Evolutionary conservation across 2,113 vertebrate genomes (phyloP).

Genomic region (Jaculus jaculus): DNA sequence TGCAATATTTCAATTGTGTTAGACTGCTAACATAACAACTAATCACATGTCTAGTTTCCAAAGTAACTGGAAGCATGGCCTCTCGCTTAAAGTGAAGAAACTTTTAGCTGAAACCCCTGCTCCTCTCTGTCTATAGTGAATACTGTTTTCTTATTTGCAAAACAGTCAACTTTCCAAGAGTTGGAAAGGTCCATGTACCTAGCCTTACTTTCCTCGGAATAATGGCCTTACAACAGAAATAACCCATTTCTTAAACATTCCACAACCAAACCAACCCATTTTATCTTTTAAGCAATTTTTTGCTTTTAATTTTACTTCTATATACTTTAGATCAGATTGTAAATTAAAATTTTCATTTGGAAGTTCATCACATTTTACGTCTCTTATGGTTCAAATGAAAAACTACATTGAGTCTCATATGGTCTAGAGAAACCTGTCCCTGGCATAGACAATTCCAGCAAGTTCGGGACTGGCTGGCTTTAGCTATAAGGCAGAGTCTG

Average conservation of each 20-base stretch:
- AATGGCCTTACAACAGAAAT: not conserved
- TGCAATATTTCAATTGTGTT: not conserved
- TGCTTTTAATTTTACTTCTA: conserved; percentile 30
- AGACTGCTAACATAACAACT: not conserved
- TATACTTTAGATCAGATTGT: not conserved
- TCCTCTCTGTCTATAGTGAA: conserved; percentile 10
- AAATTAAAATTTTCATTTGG: conserved; percentile 40
- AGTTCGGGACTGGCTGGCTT: not conserved
- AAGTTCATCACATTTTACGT: conserved; percentile 28
- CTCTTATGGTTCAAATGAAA: conserved; percentile 45
- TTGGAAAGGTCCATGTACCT: conserved; percentile 16
- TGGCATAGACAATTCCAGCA: not conserved
- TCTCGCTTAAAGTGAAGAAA: not conserved
- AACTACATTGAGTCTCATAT: not conserved
- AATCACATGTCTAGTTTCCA: not conserved
- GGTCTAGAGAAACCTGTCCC: not conserved
- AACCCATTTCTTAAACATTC: not conserved
- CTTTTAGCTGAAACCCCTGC: not conserved
- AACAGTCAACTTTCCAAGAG: conserved; percentile 40
- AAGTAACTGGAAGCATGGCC: conserved; percentile 2
- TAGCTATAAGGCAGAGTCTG: not conserved
- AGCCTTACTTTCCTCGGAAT: not conserved
- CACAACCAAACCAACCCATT: not conserved
- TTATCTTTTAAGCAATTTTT: not conserved
- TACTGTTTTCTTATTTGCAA: not conserved